Base-by-base conservation (phyloP, 2,888 invertebrate genomes). In the Pseudococcus jackbeardsleyi region DNA sequence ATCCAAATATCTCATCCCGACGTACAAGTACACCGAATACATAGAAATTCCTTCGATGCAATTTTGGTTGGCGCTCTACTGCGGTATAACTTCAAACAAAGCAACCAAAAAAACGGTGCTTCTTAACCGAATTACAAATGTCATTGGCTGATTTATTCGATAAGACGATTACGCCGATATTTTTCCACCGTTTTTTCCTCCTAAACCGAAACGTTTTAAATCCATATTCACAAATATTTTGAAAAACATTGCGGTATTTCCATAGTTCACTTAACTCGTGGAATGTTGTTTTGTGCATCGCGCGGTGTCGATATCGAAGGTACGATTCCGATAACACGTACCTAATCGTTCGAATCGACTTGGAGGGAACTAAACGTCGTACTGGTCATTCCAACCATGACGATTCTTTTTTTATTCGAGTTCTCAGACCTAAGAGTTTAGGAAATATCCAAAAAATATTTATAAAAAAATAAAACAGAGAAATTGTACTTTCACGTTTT, bases 231-330 rank as follows among this genome's bases (percentile, higher is more conserved):
- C 79, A 46, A 82, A 82, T 82, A 82, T 82, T 82, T 82, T 82
- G 79, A 33, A 82, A 42, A 82, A 82, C 79, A 82, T 82, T 82
- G 79, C 79, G 79, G 79, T 82, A 85, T 85, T 85, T 85, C 59
- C 85, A 85, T 85, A 54, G 85, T 85, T 85, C 85, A 85, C 85
- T 85, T 64, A 54, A 85, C 59, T 85, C 85, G 54, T 19, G 85
- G 85, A 85, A 85, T 85, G 54, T 26, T 8, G 50, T 85, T 54
- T 64, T 64, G 64, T 64, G 15, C 64, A 6, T 54, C n/a, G 50
- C 59, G 39, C 48, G 42, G 33, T 82, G 79, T 82, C 79, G 79
- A 82, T 82, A 82, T 82, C 17, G 79, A 82, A 82, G 46, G 1
- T 42, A 42, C 42, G 42, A 46, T 72, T 72, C 72, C 72, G 33